A percentile compares a stretch with the other conserved stretches of the same genome.
phyloP scores from a whole-genome alignment of 2,797 vertebrate species.

The Acrocephalus scirpaceus region DNA sequence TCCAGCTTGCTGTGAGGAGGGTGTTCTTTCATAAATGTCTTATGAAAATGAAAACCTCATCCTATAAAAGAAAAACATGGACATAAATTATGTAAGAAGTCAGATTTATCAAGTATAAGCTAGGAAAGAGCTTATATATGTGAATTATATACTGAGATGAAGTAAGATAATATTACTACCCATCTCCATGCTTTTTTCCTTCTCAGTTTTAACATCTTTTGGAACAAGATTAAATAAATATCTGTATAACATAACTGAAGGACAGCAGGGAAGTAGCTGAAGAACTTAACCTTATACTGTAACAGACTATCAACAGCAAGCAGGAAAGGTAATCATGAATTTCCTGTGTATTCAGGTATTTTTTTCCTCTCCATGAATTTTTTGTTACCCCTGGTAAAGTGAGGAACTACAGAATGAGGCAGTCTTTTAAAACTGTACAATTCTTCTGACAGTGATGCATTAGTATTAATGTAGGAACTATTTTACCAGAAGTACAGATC shows the following conservation, averaged over 20 bases:
- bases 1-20: background rate
- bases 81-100: background rate
- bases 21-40: background rate
- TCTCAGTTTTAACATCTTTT: background rate
- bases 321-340: background rate
- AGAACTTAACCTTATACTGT: background rate
- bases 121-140: background rate
- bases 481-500: conserved; percentile 5
- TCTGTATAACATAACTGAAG: background rate
- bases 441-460: background rate
- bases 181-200: background rate
- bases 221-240: background rate
- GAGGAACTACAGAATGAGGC: background rate
- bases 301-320: background rate
- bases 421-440: background rate
- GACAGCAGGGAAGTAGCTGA: background rate
- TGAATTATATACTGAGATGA: background rate
- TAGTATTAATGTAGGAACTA: background rate
- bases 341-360: background rate
- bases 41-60: background rate
- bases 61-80: background rate
- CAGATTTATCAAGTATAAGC: background rate
- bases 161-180: background rate
- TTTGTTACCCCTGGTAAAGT: background rate
- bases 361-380: background rate